Base-by-base conservation (phyloP, 2,113 vertebrate species). In the mouse (Mus musculus) region DNA sequence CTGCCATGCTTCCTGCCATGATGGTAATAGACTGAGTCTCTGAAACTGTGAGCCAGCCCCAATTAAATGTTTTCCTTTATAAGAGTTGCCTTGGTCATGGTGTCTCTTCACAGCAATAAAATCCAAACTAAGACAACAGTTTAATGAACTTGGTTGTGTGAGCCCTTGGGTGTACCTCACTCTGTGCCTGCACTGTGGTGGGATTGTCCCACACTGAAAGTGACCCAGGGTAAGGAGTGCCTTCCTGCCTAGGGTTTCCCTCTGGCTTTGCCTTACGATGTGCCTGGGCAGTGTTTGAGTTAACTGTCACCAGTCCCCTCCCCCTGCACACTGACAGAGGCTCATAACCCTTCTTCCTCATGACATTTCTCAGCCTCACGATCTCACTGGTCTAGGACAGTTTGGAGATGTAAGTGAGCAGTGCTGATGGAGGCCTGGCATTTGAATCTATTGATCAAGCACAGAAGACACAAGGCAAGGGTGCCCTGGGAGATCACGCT, bases 401-500 rank as follows among this genome's bases (percentile, higher is more conserved):
- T 97, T 97, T 89, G 96, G 95, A 97, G 97, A 97, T 98, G 98
- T 96, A 92, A 96, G 88, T 69, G 78, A 76, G 91, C 78, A 85
- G 96, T 95, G 65, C 96, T 98, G 98, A 98, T 98, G 98, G 98
- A 98, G 98, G 95, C 85, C 6, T 99, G 99, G 98, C 99, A 99
- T 99, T 99, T 99, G 96, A 97, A 94, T 94, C 77, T 98, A 99
- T 99, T 98, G 99, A 99, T 99, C 99, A 99, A 98, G 95, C 97
- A 98, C 98, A 98, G 96, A 98, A 97, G 98, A 97, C 98, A 98
- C 94, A 97, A 97, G 97, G 94, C 95, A 89, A 97, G 98, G 99
- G 98, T 84, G 65, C 96, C 97, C 97, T 95, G 93, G 98, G 98
- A 99, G 98, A 98, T 98, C 98, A 98, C 97, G 97, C 97, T 99